phyloP scores from a whole-genome alignment of 2,888 invertebrate genomes.

The Hydraecia micacea region DNA sequence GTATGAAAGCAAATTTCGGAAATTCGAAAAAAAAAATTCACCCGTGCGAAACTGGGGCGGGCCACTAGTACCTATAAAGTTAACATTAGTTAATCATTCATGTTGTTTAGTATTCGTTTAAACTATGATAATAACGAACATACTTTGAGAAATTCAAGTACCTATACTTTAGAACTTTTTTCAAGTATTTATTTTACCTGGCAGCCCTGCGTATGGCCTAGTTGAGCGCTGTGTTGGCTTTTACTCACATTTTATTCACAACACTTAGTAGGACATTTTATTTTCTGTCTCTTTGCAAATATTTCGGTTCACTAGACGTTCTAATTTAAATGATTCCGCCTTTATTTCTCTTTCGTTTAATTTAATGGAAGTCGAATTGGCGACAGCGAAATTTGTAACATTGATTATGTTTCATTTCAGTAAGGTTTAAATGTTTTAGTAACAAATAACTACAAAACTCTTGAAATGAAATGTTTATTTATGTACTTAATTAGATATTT shows the following conservation, averaged over 20 bases:
- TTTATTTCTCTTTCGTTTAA: conserved; percentile 35
- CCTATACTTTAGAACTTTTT: not conserved
- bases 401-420: not conserved
- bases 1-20: no score
- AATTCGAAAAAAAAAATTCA: no score
- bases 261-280: conserved; percentile 66
- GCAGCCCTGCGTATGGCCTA: conserved; percentile 60
- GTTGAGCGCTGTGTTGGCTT: conserved; percentile 57
- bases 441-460: not conserved
- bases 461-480: no score
- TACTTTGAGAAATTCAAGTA: not conserved
- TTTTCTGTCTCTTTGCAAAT: conserved; percentile 69
- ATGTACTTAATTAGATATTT: not conserved
- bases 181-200: not conserved
- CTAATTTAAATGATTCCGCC: conserved; percentile 56
- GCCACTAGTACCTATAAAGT: no score
- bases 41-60: no score
- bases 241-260: conserved; percentile 60
- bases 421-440: not conserved
- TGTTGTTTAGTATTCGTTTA: not conserved
- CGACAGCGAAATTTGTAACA: not conserved
- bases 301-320: conserved; percentile 65
- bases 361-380: conserved; percentile 28
- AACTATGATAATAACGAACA: not conserved
- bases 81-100: not conserved